Base-by-base conservation (phyloP, 2,888 invertebrate species). In the Melitaea athalia region DNA sequence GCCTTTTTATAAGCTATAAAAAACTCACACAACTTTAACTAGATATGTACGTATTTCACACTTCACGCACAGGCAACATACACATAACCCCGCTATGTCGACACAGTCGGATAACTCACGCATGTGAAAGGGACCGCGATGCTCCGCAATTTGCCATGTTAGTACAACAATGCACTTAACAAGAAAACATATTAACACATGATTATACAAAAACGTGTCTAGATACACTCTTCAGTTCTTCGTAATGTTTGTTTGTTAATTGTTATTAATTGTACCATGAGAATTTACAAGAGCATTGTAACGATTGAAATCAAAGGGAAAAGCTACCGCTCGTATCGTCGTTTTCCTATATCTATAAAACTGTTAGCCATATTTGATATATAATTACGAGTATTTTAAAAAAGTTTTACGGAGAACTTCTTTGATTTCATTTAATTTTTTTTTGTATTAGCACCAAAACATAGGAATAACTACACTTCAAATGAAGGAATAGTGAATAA, bases 171-270 rank as follows among this genome's bases (percentile, higher is more conserved):
- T 84, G 78, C 77, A 77, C 79, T 82, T 86, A 86, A 82, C 75
- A 79, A 80, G 84, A 85, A 87, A 75, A 74, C 77, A 76, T 77
- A 74, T 86, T 85, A 85, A 80, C 83, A 83, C 84, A 78, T 84
- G 74, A 81, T 81, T 82, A 74, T 53, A 72, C 72, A 87, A 86
- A 86, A 88, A 85, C 81, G 81, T 82, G 79, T 79, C 78, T 77
- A 69, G 70, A 31, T 71, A 61, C 70, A 64, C 70, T 67, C 70
- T 60, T 71, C 71, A 71, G 62, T 72, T 76, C 78, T 78, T 78
- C 79, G 75, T 76, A 75, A 77, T 76, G 76, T 77, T 78, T 71
- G 65, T 67, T 76, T 72, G 73, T 72, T 78, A 75, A 77, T 77
- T 75, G 68, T 67, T 78, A 78, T 81, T 78, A 78, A 78, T 77